Evolutionary conservation across 1,140 invertebrate species (phyloP).

Genomic region (Brachionus rubens): DNA sequence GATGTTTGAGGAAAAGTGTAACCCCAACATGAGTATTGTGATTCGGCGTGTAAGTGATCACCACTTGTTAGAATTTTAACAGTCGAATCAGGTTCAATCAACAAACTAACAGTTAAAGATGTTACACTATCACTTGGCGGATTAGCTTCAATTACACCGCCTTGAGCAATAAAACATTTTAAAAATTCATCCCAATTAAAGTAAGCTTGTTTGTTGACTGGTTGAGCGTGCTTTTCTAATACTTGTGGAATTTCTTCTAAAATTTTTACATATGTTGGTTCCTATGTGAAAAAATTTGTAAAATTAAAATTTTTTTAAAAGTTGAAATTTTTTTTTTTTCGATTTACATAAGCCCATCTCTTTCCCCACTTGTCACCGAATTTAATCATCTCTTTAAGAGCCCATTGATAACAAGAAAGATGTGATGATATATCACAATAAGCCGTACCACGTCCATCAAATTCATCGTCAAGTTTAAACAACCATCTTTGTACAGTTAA

Average conservation of each 20-base stretch:
- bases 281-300: constrained; percentile 50
- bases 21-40: constrained; percentile 57
- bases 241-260: constrained; percentile 56
- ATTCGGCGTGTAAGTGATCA: constrained; percentile 59
- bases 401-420: constrained; percentile 57
- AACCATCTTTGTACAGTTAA: constrained; percentile 57
- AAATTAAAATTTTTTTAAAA: constrained; percentile 21
- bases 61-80: constrained; percentile 54
- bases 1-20: constrained; percentile 59
- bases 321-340: constrained; percentile 47
- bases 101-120: constrained; percentile 55
- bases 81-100: constrained; percentile 57
- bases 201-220: constrained; percentile 54
- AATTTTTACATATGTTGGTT: constrained; percentile 59
- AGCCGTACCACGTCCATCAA: constrained; percentile 58
- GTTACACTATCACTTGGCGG: constrained; percentile 59
- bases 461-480: constrained; percentile 59
- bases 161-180: constrained; percentile 56
- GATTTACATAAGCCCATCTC: constrained; percentile 60
- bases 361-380: constrained; percentile 61
- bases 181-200: constrained; percentile 55
- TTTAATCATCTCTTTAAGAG: constrained; percentile 55
- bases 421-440: constrained; percentile 56
- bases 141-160: constrained; percentile 60
- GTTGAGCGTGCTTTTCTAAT: constrained; percentile 51